phyloP scores from a whole-genome alignment of 2,113 vertebrate species.

The Hoplias malabaricus region DNA sequence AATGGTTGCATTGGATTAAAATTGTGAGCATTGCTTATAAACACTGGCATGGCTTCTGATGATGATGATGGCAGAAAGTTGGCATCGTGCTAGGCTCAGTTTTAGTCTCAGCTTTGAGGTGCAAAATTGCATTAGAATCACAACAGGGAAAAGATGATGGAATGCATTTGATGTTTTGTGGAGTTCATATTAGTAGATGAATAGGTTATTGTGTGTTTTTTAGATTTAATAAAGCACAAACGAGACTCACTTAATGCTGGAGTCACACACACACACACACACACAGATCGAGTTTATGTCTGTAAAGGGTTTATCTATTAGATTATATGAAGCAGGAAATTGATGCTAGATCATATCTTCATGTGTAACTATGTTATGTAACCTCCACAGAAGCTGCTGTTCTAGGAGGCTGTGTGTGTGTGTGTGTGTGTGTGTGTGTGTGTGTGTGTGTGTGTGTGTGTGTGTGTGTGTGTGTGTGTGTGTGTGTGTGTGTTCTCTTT shows the following conservation, averaged over 20 bases:
- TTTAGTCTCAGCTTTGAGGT: too few relatives aligned
- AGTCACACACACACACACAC: neutral
- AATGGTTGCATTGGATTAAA: too few relatives aligned
- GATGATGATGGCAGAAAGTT: neutral
- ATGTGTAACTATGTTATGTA: neutral
- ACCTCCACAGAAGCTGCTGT: neutral
- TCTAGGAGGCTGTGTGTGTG: neutral
- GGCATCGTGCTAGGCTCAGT: too few relatives aligned
- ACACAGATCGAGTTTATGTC: neutral
- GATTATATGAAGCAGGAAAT: neutral
- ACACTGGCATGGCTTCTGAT: too few relatives aligned
- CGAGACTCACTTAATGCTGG: too few relatives aligned
- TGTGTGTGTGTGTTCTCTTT: neutral
- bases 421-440: neutral
- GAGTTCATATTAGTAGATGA: too few relatives aligned
- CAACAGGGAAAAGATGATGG: too few relatives aligned
- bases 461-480: neutral
- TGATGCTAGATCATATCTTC: neutral
- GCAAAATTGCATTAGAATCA: too few relatives aligned
- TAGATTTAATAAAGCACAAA: too few relatives aligned
- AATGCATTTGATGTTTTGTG: too few relatives aligned
- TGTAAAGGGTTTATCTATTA: neutral
- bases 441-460: neutral
- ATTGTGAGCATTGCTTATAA: too few relatives aligned
- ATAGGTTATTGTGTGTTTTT: too few relatives aligned